Conservation (phyloP, 2,888 invertebrate genomes). For the Sesia bembeciformis region DNA sequence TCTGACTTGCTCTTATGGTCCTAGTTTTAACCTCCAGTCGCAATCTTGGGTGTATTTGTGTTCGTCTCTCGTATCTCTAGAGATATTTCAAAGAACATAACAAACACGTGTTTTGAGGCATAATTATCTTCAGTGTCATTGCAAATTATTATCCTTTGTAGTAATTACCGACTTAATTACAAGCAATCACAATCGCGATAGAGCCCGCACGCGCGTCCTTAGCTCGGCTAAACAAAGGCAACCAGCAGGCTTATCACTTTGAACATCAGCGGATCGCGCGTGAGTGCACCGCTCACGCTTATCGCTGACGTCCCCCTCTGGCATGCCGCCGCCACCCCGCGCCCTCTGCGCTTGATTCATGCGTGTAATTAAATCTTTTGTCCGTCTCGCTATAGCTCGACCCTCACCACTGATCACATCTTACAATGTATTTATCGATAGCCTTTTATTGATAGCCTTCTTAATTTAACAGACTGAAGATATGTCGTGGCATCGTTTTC, state of each 20-base stretch:
- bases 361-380: slow-evolving; percentile 74
- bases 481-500: background rate
- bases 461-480: slow-evolving; percentile 42
- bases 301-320: slow-evolving; percentile 32
- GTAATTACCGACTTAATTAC: background rate
- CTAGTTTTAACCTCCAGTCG: no score
- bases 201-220: slow-evolving; percentile 43
- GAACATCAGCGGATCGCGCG: slow-evolving; percentile 42
- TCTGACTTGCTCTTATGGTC: no score
- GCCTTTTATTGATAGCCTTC: slow-evolving; percentile 38
- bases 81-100: no score
- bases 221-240: slow-evolving; percentile 12
- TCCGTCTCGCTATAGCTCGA: slow-evolving; percentile 43
- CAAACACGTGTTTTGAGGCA: no score
- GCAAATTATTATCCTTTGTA: no score
- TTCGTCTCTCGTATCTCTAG: no score
- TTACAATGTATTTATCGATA: slow-evolving; percentile 31
- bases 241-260: slow-evolving; percentile 31
- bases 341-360: slow-evolving; percentile 59
- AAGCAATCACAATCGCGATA: slow-evolving; percentile 26
- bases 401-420: slow-evolving; percentile 45
- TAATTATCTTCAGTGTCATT: no score
- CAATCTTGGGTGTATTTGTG: no score
- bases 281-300: slow-evolving; percentile 46
- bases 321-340: slow-evolving; percentile 18